A percentile compares a stretch with the other conserved stretches of the same genome.
phyloP scores from a whole-genome alignment of 1,140 invertebrate species.

The Chironomus striatipennis region DNA sequence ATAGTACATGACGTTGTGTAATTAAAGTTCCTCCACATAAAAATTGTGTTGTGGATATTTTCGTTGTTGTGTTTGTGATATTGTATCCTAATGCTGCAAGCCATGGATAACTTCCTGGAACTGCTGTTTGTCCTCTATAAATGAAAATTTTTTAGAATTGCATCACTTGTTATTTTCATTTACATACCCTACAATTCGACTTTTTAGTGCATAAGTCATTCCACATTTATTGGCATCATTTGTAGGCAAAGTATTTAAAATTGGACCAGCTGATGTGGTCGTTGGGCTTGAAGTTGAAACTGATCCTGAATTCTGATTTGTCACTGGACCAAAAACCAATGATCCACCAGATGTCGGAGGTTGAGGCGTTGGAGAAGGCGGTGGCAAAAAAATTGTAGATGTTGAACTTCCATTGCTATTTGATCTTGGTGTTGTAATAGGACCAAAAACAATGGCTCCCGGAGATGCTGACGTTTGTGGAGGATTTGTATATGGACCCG shows the following conservation, averaged over 20 bases:
- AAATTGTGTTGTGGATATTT: conserved; percentile 43
- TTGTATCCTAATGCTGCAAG: conserved; percentile 55
- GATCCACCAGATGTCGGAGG: conserved; percentile 28
- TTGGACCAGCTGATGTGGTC: conserved; percentile 23
- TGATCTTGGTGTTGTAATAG: neutral
- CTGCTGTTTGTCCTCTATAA: conserved; percentile 23
- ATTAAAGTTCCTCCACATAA: conserved; percentile 78
- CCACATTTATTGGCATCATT: conserved; percentile 33
- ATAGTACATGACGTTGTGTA: conserved; percentile 60
- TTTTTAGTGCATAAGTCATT: conserved; percentile 32
- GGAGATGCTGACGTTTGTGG: neutral
- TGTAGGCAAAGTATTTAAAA: conserved; percentile 26
- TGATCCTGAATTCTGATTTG: neutral
- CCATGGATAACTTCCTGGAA: conserved; percentile 61
- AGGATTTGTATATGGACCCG: neutral
- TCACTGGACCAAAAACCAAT: neutral
- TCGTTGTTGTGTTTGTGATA: conserved; percentile 41
- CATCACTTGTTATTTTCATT: conserved; percentile 14
- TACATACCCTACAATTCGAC: conserved; percentile 39
- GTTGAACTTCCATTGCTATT: neutral
- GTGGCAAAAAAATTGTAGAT: conserved; percentile 30
- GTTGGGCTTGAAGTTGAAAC: neutral
- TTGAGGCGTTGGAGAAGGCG: too few relatives aligned
- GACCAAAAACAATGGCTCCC: neutral
- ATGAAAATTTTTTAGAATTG: conserved; percentile 3